Evolutionary conservation across 2,113 vertebrate species (phyloP).

Genomic region (Megaceryle maxima): DNA sequence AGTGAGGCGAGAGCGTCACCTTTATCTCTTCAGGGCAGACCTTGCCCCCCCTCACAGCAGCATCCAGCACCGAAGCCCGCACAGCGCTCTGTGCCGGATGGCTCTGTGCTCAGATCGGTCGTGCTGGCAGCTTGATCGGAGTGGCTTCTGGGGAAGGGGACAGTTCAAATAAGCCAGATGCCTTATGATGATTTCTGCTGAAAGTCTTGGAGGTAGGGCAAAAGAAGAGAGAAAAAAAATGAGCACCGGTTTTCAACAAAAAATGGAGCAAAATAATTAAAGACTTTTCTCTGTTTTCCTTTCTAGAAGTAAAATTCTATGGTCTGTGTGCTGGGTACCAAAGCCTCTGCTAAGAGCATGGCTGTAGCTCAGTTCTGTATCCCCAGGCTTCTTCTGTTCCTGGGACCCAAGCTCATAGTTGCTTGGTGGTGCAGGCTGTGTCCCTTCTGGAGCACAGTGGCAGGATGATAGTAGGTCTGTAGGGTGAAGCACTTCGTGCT

Average conservation of each 20-base stretch:
- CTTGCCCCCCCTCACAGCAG: background rate
- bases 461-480: background rate
- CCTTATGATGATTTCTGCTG: background rate
- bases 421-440: background rate
- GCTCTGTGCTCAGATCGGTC: fast-evolving
- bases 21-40: background rate
- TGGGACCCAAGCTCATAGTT: background rate
- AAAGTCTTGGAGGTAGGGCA: background rate
- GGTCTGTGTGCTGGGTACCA: background rate
- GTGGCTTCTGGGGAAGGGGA: background rate
- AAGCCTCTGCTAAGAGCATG: fast-evolving
- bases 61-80: fast-evolving
- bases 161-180: fast-evolving
- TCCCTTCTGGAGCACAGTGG: fast-evolving
- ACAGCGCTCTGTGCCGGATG: fast-evolving
- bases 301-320: background rate
- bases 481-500: background rate
- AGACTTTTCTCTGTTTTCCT: background rate
- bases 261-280: background rate
- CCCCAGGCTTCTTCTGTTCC: background rate
- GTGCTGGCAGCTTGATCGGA: background rate
- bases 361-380: background rate
- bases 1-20: fast-evolving
- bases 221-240: background rate
- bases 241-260: background rate